Evolutionary conservation across 2,113 vertebrate species (phyloP), one percentile per base, ranked within the genome.

Genomic region (Okapia johnstoni): DNA sequence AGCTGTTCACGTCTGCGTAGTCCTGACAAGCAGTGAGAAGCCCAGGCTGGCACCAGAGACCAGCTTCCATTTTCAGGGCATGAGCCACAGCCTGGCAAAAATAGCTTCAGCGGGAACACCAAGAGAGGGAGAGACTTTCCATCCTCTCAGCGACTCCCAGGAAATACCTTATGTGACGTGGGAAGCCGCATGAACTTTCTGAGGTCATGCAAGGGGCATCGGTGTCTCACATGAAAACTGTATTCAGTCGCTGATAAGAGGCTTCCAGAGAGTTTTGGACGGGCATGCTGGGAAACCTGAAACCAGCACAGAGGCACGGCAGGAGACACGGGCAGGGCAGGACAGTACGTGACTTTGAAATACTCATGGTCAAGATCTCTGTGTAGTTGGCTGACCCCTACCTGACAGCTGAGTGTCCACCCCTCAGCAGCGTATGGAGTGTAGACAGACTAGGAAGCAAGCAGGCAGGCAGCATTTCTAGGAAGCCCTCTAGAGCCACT

Each of bases 11-110:
- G 2, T 89, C 1, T 5, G 83, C 86, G 87, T 7, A 79, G 46
- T 25, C 93, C 84, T 48, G 55, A 54, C 54, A 87, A 90, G 66
- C 1, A 13, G 77, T 25, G 17, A 63, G 76, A 63, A 96, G 94
- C 60, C 15, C 8, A 40, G 19, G 43, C 66, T 95, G 92, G 80
- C 87, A 70, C 58, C 28, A 76, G 63, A 89, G 55, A 55, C 84
- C 63, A 87, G 76, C 90, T 96, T 96, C 95, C 88, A 96, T 83
- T 90, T 91, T 61, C 50, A 92, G 63, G 40, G 83, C 36, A 50
- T 43, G 92, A 94, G 84, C 84, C 76, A 84, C 9, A 63, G 83
- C 25, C 28, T 91, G 94, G 90, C 92, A 92, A 85, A 95, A 97
- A 95, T 70, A 90, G 92, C 90, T 92, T 16, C 6, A 1, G 63